Evolutionary conservation across 1,140 invertebrate genomes (phyloP).

Genomic region (Araneus ventricosus): DNA sequence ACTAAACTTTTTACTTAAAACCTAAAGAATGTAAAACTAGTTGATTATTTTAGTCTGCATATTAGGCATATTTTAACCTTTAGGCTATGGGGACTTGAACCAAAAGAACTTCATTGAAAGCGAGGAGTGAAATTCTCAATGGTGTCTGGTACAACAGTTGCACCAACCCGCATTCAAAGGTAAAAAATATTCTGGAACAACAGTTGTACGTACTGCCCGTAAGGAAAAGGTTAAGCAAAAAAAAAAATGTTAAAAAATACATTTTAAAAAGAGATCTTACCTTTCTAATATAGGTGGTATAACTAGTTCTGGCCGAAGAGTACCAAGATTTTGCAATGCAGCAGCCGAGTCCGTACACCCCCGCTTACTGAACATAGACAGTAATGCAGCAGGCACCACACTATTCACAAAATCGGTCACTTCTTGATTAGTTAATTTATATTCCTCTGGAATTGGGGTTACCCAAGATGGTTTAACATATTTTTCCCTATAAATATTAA

Average conservation of each 20-base stretch:
- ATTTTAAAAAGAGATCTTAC: slow-evolving; percentile 78
- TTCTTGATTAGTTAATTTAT: slow-evolving; percentile 89
- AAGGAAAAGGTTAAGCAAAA: background rate
- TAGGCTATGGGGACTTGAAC: no score
- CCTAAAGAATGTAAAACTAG: no score
- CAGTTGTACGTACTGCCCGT: no score
- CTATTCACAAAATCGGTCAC: slow-evolving; percentile 90
- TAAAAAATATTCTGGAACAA: no score
- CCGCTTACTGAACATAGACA: slow-evolving; percentile 89
- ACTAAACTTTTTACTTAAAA: no score
- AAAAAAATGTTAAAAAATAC: background rate
- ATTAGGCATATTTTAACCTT: no score
- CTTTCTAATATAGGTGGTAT: slow-evolving; percentile 90
- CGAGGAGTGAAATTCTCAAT: no score
- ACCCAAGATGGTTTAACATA: slow-evolving; percentile 85
- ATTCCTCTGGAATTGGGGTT: slow-evolving; percentile 84
- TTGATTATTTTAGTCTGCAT: no score
- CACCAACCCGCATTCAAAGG: no score
- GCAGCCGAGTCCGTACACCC: slow-evolving; percentile 85
- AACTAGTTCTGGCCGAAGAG: slow-evolving; percentile 89
- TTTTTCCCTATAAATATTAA: slow-evolving; percentile 83
- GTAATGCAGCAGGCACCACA: slow-evolving; percentile 85
- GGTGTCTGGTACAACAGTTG: no score
- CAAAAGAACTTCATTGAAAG: no score
- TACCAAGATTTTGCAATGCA: slow-evolving; percentile 88